phyloP scores from a whole-genome alignment of 2,113 vertebrate genomes.

The Menura novaehollandiae region DNA sequence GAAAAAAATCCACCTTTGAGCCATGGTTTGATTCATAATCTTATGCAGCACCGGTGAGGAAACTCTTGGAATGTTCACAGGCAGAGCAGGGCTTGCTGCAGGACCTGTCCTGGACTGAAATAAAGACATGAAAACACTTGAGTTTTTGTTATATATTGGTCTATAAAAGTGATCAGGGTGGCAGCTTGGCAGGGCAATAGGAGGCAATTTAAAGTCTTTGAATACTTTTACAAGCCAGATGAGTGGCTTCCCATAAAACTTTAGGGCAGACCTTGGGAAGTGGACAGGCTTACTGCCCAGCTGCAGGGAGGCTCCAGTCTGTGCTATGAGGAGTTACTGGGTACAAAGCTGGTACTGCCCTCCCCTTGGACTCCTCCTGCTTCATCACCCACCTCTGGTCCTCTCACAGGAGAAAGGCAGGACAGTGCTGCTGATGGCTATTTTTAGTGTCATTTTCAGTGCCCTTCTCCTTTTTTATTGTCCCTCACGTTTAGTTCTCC shows the following conservation, averaged over 20 bases:
- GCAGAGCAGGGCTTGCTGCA: not conserved
- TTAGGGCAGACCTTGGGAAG: not conserved
- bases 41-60: accelerated
- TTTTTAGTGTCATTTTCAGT: not conserved
- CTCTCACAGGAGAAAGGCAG: accelerated
- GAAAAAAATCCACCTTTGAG: not conserved
- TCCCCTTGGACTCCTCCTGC: not conserved
- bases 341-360: not conserved
- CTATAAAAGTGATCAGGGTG: not conserved
- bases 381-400: not conserved
- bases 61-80: accelerated
- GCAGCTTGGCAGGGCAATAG: not conserved
- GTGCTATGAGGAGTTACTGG: not conserved
- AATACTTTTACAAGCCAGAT: not conserved
- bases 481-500: not conserved
- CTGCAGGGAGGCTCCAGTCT: not conserved
- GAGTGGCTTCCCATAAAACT: not conserved
- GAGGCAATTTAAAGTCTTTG: not conserved
- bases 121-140: accelerated
- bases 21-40: not conserved
- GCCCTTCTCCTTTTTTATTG: not conserved
- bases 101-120: not conserved
- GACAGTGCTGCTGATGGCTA: not conserved
- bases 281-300: not conserved
- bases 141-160: accelerated